Evolutionary conservation across 2,113 vertebrate genomes (phyloP).

Genomic region (Pangasianodon gigas): DNA sequence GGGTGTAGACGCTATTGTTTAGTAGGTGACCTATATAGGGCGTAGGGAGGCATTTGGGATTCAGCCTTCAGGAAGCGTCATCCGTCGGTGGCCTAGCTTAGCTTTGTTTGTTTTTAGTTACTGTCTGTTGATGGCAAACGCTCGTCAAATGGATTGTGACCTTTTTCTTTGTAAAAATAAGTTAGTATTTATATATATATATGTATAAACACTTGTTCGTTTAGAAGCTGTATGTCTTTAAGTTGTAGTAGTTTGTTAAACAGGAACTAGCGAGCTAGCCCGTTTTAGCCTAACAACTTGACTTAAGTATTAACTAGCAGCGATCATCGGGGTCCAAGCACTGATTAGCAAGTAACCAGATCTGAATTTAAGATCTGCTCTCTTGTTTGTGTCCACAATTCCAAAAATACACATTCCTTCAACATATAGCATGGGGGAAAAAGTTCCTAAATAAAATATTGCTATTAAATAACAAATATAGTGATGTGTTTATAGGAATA

Average conservation of each 20-base stretch:
- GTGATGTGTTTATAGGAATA: background rate
- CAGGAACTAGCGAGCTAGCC: background rate
- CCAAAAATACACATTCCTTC: background rate
- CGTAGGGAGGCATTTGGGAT: background rate
- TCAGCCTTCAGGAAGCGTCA: background rate
- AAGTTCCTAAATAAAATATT: no score
- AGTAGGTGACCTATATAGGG: background rate
- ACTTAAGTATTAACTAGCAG: background rate
- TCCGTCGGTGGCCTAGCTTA: background rate
- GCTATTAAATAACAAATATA: no score
- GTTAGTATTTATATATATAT: background rate
- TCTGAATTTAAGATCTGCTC: no score
- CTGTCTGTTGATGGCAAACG: background rate
- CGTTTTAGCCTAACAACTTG: background rate
- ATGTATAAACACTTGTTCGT: background rate
- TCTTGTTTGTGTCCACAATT: background rate
- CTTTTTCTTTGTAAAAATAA: background rate
- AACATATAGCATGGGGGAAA: no score
- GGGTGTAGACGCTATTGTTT: background rate
- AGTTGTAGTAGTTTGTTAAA: background rate
- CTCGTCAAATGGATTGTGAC: background rate
- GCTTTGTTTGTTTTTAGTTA: conserved; percentile 1
- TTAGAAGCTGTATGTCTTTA: background rate
- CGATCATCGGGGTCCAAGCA: background rate
- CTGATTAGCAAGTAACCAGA: no score